Evolutionary conservation across 2,113 vertebrate species (phyloP), one percentile per base, ranked within the genome.

Genomic region (Micronycteris hirsuta): DNA sequence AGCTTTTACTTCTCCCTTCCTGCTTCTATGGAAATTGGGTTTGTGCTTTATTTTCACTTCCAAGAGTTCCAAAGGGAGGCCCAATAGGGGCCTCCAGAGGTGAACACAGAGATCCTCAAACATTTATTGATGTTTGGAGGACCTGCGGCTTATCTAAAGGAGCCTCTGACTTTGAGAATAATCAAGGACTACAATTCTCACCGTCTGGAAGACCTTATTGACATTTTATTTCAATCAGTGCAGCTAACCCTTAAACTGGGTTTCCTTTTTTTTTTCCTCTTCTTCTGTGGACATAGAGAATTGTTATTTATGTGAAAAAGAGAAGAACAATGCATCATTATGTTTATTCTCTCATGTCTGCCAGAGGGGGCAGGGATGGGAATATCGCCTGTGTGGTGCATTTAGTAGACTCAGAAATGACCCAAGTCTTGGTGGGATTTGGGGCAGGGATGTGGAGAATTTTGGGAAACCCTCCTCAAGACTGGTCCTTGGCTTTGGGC

Each of bases 251-350:
- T 96, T 96, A 92, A 78, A 80, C 94, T 86, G 43, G 70, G 67
- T 63, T 91, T 96, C 58, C 41, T 86, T 83, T 95, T 84, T 92
- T 88, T 61, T 11, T 56, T 24, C 54, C 20, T 54, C 43, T 45
- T 38, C 58, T 93, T 70, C 86, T 85, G 47, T 95, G 91, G 76
- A 92, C 93, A 87, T 47, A 95, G 80, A 89, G 83, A 96, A 89
- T 77, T 71, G 93, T 96, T 82, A 33, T 77, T 94, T 96, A 68
- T 86, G 43, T 81, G 95, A 84, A 95, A 89, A 91, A 90, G 78
- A 94, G 92, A 96, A 96, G 92, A 96, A 96, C 94, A 95, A 67
- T 94, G 71, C 85, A 82, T 96, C 88, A 84, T 96, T 94, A 96
- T 96, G 71, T 54, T 95, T 49, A 33, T 85, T 67, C 76, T 81